These are phyloP conservation scores for Megaceryle torquata DNA, from an alignment of 2,113 vertebrate genomes.

Conservation along the genomic window DNA sequence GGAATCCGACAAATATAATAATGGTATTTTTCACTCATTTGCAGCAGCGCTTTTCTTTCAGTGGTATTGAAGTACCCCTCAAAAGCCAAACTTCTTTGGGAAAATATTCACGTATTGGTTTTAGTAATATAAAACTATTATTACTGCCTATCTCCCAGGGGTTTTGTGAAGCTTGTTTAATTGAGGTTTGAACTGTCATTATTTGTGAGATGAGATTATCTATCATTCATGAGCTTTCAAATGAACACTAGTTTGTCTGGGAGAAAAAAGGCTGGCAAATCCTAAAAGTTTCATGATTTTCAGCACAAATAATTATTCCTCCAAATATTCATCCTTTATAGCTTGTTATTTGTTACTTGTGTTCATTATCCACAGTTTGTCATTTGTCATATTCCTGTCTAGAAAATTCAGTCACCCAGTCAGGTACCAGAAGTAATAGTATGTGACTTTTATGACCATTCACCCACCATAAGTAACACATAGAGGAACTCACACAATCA, in stretches of 20 bases:
- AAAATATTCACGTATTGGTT: slow-evolving; percentile 5
- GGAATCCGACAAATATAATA: background rate
- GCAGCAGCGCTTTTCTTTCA: background rate
- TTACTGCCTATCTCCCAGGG: slow-evolving; percentile 15
- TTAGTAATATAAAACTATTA: slow-evolving; percentile 34
- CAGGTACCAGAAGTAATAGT: slow-evolving; percentile 15
- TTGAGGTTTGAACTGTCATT: slow-evolving; percentile 47
- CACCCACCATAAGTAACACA: slow-evolving; percentile 19
- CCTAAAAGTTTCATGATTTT: slow-evolving; percentile 32
- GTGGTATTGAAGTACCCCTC: background rate
- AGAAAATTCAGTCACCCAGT: background rate
- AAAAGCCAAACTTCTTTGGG: background rate
- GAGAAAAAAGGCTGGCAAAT: background rate
- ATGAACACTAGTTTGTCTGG: slow-evolving; percentile 3
- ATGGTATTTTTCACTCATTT: slow-evolving; percentile 1
- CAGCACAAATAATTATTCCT: slow-evolving; percentile 35
- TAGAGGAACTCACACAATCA: slow-evolving; percentile 4
- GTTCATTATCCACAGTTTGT: background rate
- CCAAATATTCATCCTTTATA: background rate
- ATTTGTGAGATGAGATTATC: slow-evolving; percentile 56
- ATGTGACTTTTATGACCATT: slow-evolving; percentile 25
- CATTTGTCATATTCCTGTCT: background rate
- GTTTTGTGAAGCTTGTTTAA: slow-evolving; percentile 45
- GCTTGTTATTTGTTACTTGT: background rate
- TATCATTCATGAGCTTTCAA: slow-evolving; percentile 58